These are phyloP conservation scores for Notolabrus celidotus DNA, from an alignment of 2,797 vertebrate genomes.

Conservation along the genomic window DNA sequence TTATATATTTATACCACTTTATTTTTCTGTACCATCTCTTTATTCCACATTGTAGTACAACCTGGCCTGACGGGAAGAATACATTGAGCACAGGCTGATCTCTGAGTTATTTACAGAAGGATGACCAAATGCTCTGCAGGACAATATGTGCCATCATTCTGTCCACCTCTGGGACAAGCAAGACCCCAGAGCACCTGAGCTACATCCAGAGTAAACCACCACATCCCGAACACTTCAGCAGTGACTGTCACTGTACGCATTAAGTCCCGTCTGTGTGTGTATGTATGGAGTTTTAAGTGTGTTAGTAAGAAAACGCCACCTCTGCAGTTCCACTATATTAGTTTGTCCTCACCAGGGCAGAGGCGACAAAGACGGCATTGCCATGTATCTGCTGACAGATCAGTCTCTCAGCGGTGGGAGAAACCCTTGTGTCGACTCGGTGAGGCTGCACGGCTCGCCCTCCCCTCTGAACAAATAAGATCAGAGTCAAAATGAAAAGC, in stretches of 20 bases:
- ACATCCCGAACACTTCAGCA: slow-evolving; percentile 16
- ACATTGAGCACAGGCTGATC: slow-evolving; percentile 14
- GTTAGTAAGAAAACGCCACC: slow-evolving; percentile 53
- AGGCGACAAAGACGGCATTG: slow-evolving; percentile 47
- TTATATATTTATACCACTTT: neutral
- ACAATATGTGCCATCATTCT: slow-evolving; percentile 32
- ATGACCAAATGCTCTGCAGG: slow-evolving; percentile 27
- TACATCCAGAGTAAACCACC: slow-evolving; percentile 12
- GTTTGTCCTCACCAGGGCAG: slow-evolving; percentile 63
- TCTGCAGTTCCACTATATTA: slow-evolving; percentile 70
- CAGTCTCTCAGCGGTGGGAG: slow-evolving; percentile 60
- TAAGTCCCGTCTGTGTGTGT: slow-evolving; percentile 16
- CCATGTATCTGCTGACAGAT: slow-evolving; percentile 73
- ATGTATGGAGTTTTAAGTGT: slow-evolving; percentile 37
- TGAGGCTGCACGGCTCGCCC: slow-evolving; percentile 52
- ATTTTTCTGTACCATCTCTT: slow-evolving; percentile 1
- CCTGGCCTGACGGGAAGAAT: slow-evolving; percentile 12
- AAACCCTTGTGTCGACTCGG: slow-evolving; percentile 69
- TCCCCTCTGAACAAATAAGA: slow-evolving; percentile 78
- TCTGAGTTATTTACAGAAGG: slow-evolving; percentile 30
- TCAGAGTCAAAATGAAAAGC: slow-evolving; percentile 79
- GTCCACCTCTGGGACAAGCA: slow-evolving; percentile 16
- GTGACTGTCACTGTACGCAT: slow-evolving; percentile 10
- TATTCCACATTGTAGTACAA: slow-evolving; percentile 8
- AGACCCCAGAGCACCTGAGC: slow-evolving; percentile 30